phyloP scores from a whole-genome alignment of 2,888 invertebrate species.

The Gasteruption jaculator region DNA sequence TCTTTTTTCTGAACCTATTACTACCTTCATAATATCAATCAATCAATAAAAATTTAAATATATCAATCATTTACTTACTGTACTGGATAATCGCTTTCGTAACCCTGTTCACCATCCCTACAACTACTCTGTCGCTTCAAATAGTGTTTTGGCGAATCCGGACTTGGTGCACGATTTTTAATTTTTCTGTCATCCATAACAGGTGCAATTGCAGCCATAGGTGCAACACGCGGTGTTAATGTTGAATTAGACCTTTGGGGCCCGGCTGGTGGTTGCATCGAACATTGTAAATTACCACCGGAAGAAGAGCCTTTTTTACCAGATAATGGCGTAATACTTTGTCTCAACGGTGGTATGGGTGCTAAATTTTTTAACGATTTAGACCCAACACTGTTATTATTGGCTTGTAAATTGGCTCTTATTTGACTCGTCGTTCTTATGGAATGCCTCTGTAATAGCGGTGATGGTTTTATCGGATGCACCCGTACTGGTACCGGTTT shows the following conservation, averaged over 20 bases:
- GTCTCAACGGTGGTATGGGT: constrained; percentile 45
- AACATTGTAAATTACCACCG: constrained; percentile 23
- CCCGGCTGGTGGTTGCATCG: constrained; percentile 40
- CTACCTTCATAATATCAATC: too few relatives aligned
- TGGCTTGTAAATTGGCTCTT: constrained; percentile 42
- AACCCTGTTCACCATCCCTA: constrained; percentile 43
- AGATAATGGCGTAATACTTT: constrained; percentile 42
- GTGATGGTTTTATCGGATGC: constrained; percentile 46
- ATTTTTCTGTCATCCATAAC: constrained; percentile 47
- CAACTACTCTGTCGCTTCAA: constrained; percentile 45
- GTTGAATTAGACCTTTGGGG: constrained; percentile 49
- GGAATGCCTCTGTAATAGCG: constrained; percentile 42
- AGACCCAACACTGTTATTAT: constrained; percentile 33
- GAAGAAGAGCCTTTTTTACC: constrained; percentile 33
- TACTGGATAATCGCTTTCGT: constrained; percentile 48
- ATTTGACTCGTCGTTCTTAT: constrained; percentile 47
- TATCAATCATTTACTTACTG: constrained; percentile 35
- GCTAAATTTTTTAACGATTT: constrained; percentile 43
- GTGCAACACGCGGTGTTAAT: constrained; percentile 44
- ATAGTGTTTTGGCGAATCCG: constrained; percentile 44
- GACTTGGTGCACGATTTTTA: constrained; percentile 44
- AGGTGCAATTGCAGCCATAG: constrained; percentile 48
- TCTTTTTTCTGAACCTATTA: too few relatives aligned
- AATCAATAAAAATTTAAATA: too few relatives aligned
- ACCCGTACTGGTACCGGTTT: constrained; percentile 46